Evolutionary conservation across 2,888 invertebrate genomes (phyloP).

Genomic region (Acronicta leporina): DNA sequence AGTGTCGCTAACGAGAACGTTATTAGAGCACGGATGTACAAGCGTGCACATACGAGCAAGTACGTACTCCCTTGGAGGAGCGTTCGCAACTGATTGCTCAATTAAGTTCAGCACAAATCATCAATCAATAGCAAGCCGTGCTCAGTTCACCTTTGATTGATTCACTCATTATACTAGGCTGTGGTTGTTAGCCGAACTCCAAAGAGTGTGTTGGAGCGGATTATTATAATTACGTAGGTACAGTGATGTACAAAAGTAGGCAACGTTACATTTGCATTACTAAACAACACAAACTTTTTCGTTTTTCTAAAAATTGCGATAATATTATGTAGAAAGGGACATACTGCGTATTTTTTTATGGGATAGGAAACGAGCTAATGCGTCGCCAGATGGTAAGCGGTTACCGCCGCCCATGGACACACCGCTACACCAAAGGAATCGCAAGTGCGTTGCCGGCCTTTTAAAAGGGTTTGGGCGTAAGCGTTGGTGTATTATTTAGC

Average conservation of each 20-base stretch:
- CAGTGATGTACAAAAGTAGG: slow-evolving; percentile 19
- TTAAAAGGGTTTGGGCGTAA: too few relatives aligned
- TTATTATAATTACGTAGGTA: slow-evolving; percentile 25
- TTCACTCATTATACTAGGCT: slow-evolving; percentile 55
- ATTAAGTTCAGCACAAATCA: slow-evolving; percentile 54
- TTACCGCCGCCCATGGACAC: too few relatives aligned
- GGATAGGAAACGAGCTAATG: too few relatives aligned
- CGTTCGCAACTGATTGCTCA: slow-evolving; percentile 53
- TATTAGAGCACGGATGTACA: slow-evolving; percentile 32
- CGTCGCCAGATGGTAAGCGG: too few relatives aligned
- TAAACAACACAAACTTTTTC: too few relatives aligned
- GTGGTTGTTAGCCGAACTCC: slow-evolving; percentile 48
- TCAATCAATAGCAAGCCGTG: slow-evolving; percentile 54
- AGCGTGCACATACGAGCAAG: slow-evolving; percentile 25
- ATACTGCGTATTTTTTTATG: too few relatives aligned
- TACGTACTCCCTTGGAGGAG: slow-evolving; percentile 42
- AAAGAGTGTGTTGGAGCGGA: slow-evolving; percentile 24
- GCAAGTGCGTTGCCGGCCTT: too few relatives aligned
- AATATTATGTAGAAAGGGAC: too few relatives aligned
- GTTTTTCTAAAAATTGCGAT: too few relatives aligned
- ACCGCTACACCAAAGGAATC: too few relatives aligned
- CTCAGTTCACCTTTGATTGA: slow-evolving; percentile 59
- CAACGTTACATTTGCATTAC: slow-evolving; percentile 5
- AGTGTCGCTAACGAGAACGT: slow-evolving; percentile 50
- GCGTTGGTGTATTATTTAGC: too few relatives aligned